Evolutionary conservation across 30 jellyfish, hydroid and myxozoan genomes (phyloP), one percentile per base, ranked within the genome.

Genomic region (Nemopilema nomurai): DNA sequence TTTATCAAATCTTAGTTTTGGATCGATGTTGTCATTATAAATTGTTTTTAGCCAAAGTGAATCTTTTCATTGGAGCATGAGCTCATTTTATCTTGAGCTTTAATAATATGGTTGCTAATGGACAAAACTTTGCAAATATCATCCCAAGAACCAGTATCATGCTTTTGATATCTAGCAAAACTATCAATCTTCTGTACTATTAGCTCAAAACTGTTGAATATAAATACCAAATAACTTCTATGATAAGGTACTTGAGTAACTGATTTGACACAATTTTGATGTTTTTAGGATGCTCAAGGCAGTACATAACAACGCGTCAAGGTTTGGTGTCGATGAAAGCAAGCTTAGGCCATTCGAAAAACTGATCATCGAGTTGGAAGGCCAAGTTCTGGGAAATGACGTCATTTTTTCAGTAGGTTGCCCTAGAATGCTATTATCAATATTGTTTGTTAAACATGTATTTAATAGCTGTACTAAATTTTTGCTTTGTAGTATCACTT

Each of bases 291-390:
- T 93, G 98, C 77, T 93, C 67, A 93, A 93, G 64, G 82, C 98
- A 3, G 98, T 93, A 28, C 98, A 93, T 67, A 93, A 85, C 89
- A 93, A 93, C 67, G 87, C 98, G 28, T 25, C 88, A 0, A 74
- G 90, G 29, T 93, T 93, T 80, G 97, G 94, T 33, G 94, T 93
- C 24, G 98, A 93, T 83, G 93, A 84, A 84, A 89, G 86, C 77
- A 93, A 93, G 88, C 65, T 93, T 75, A 87, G 98, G 28, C 98
- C 98, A 69, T 93, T 93, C 74, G 98, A 93, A 69, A 93, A 93
- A 71, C 90, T 93, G 17, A 80, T 93, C 64, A 82, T 93, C 31
- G 96, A 86, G 26, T 74, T 93, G 26, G 98, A 93, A 67, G 97
- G 96, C 0, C 98, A 93, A 63, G 97, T 93, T 62, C 80, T 93